Conservation (phyloP, 2,888 invertebrate genomes). For the Drosophila anceps region DNA sequence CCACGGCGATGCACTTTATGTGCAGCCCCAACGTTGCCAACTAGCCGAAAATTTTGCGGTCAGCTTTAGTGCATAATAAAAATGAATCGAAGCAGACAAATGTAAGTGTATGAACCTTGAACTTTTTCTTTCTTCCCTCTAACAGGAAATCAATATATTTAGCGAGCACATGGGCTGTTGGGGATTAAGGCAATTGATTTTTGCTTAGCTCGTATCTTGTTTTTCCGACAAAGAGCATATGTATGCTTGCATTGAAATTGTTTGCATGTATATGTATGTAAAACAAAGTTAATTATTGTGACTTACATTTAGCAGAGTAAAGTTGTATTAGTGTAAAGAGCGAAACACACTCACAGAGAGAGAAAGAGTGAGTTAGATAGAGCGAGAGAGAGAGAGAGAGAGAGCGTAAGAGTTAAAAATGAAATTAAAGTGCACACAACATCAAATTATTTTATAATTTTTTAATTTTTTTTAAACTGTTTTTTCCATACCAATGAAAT, state of each 20-base stretch:
- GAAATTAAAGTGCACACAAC: slow-evolving; percentile 43
- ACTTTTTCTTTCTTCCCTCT: slow-evolving; percentile 56
- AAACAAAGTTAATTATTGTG: slow-evolving; percentile 26
- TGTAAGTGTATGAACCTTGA: slow-evolving; percentile 71
- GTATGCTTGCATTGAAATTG: slow-evolving; percentile 45
- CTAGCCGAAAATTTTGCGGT: slow-evolving; percentile 9
- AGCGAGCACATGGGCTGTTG: slow-evolving; percentile 23
- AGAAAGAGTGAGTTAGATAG: slow-evolving; percentile 29
- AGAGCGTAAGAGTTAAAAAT: slow-evolving; percentile 38
- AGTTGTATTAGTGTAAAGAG: slow-evolving; percentile 42
- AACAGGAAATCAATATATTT: slow-evolving; percentile 64
- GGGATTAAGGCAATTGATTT: slow-evolving; percentile 58
- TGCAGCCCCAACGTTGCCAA: slow-evolving; percentile 54
- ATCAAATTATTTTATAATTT: slow-evolving; percentile 1
- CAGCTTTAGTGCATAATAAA: slow-evolving; percentile 50
- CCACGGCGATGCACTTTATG: slow-evolving; percentile 65
- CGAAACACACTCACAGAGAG: slow-evolving; percentile 38
- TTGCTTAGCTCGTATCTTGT: slow-evolving; percentile 31
- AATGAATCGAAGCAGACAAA: slow-evolving; percentile 28
- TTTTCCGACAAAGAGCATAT: slow-evolving; percentile 40
- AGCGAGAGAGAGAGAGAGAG: slow-evolving; percentile 34
- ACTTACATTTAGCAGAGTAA: slow-evolving; percentile 67
- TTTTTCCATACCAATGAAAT: slow-evolving; percentile 85
- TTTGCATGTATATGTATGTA: slow-evolving; percentile 2
- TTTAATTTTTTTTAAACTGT: neutral